These are phyloP conservation scores for Acanthopleura granulata DNA, from an alignment of 2,888 invertebrate species.

Conservation along the genomic window DNA sequence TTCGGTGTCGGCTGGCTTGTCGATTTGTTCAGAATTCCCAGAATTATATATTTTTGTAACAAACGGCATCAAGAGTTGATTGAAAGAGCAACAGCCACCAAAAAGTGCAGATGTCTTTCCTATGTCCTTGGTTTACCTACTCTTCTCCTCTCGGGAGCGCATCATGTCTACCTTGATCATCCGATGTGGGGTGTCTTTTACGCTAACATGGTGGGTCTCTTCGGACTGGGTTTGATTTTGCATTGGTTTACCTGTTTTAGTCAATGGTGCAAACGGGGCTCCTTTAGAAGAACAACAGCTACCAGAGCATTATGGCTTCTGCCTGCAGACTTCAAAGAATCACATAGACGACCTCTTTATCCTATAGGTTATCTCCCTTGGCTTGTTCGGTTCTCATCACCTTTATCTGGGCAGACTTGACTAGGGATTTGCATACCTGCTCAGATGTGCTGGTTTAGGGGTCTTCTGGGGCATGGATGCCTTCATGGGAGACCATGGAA, in stretches of 20 bases:
- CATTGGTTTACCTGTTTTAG: conserved; percentile 48
- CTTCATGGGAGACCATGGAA: too few species aligned
- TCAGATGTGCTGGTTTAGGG: conserved; percentile 35
- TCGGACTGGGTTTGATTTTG: conserved; percentile 47
- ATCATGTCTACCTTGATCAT: conserved; percentile 45
- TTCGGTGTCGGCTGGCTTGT: conserved; percentile 40
- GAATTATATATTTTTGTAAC: not conserved
- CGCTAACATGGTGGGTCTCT: conserved; percentile 40
- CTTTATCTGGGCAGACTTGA: conserved; percentile 32
- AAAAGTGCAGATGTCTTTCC: not conserved
- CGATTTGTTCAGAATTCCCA: not conserved
- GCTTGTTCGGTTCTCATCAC: conserved; percentile 34
- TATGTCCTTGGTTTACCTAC: conserved; percentile 28
- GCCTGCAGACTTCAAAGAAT: conserved; percentile 24
- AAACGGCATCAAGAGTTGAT: not conserved
- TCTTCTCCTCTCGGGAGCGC: conserved; percentile 39
- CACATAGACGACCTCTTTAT: conserved; percentile 21
- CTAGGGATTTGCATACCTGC: conserved; percentile 36
- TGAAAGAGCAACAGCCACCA: not conserved
- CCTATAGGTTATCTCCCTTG: conserved; percentile 26
- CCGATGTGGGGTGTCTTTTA: conserved; percentile 41
- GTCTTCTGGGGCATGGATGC: conserved; percentile 38
- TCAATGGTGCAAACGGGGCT: conserved; percentile 39
- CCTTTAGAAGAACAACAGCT: conserved; percentile 16
- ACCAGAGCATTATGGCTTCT: conserved; percentile 17